Conservation (phyloP, 2,113 vertebrate genomes). For the Antennarius striatus region DNA sequence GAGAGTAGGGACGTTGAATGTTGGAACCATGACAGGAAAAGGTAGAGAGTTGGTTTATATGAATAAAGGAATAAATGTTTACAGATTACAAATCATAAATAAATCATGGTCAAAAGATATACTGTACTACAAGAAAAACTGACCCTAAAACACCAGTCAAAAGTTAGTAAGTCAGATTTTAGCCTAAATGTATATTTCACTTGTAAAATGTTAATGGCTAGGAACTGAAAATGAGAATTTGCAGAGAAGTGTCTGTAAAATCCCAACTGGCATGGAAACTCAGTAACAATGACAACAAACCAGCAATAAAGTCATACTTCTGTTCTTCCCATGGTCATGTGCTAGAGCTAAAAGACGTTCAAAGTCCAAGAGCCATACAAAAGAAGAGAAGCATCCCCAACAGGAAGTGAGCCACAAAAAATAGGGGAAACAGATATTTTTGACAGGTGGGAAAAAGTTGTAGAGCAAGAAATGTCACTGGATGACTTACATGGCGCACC, state of each 20-base stretch:
- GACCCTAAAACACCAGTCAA: not conserved
- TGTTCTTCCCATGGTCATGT: conserved; percentile 61
- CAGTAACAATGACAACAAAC: conserved; percentile 10
- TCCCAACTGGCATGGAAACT: conserved; percentile 14
- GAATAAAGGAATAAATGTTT: no score
- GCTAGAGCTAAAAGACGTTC: conserved; percentile 39
- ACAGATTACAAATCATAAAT: no score
- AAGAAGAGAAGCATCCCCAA: conserved; percentile 11
- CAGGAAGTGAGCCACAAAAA: not conserved
- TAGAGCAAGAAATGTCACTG: conserved; percentile 21
- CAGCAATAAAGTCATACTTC: conserved; percentile 39
- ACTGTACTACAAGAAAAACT: not conserved
- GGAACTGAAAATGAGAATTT: not conserved
- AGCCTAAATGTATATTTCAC: not conserved
- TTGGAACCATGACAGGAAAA: no score
- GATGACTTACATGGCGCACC: conserved; percentile 7
- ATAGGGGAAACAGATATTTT: not conserved
- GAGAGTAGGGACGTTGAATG: no score
- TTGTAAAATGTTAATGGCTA: not conserved
- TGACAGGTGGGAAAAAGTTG: not conserved
- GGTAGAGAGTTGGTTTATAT: no score
- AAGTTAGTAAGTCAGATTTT: not conserved
- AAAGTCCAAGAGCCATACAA: conserved; percentile 49
- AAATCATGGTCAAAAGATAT: not conserved
- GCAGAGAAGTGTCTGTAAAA: conserved; percentile 17